phyloP scores from a whole-genome alignment of 23 tunicate species.

The Diplosoma virens region DNA sequence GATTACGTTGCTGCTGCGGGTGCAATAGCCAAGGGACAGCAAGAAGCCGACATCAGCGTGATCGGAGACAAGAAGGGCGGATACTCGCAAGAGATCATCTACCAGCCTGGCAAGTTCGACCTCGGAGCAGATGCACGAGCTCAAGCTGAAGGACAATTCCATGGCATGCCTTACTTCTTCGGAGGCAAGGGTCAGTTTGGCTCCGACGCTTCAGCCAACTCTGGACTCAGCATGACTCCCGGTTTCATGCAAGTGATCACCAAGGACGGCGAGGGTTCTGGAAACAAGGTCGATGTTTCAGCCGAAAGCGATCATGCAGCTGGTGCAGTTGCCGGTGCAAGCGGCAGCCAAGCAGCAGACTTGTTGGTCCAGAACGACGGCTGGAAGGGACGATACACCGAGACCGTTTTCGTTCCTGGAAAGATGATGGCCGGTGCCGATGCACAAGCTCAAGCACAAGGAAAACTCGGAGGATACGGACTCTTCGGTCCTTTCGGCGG shows the following conservation, averaged over 20 bases:
- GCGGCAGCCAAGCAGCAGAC: slow-evolving; percentile 13
- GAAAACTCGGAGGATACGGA: slow-evolving; percentile 9
- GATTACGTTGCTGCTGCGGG: not conserved
- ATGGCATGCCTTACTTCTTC: not conserved
- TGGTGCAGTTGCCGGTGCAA: slow-evolving; percentile 4
- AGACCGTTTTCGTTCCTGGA: slow-evolving; percentile 8
- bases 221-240: not conserved
- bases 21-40: not conserved
- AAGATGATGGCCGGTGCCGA: not conserved
- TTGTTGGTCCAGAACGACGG: not conserved
- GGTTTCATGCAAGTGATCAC: slow-evolving; percentile 11
- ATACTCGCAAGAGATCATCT: not conserved
- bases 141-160: not conserved
- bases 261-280: slow-evolving; percentile 12
- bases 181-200: slow-evolving; percentile 14
- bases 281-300: not conserved
- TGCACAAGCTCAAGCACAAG: not conserved
- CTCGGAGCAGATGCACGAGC: not conserved
- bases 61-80: slow-evolving; percentile 25
- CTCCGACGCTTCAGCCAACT: not conserved
- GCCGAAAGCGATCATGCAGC: slow-evolving; percentile 6
- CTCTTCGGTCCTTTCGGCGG: not conserved
- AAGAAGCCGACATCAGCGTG: not conserved
- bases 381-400: not conserved
- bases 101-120: slow-evolving; percentile 6